Percentiles rank a stretch among this genome's conserved stretches.
phyloP scores from a whole-genome alignment of 2,113 vertebrate species.

The Tylochromis polylepis region DNA sequence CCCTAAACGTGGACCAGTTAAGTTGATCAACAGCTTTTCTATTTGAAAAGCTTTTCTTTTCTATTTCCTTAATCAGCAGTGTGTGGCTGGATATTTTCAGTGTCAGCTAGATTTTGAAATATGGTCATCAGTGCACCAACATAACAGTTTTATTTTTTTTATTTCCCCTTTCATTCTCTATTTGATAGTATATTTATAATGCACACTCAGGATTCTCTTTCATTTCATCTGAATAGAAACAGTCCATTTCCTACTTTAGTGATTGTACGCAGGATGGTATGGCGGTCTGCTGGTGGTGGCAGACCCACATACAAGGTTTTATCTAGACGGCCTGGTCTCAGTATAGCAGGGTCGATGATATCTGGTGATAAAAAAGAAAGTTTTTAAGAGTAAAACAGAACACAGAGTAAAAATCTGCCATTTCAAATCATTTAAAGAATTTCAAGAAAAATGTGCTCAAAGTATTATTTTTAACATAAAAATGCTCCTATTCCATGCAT shows the following conservation, averaged over 20 bases:
- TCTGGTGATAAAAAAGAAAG: conserved; percentile 65
- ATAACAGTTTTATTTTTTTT: rapidly evolving
- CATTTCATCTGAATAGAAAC: background rate
- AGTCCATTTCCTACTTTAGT: conserved; percentile 77
- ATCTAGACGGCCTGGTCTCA: conserved; percentile 91
- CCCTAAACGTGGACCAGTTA: conserved; percentile 58
- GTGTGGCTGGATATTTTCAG: background rate
- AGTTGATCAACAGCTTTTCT: background rate
- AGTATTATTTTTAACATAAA: background rate
- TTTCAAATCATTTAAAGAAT: background rate
- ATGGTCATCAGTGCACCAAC: background rate
- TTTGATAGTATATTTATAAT: background rate
- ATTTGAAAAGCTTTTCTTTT: too few relatives aligned
- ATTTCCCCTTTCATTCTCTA: background rate
- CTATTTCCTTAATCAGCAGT: background rate
- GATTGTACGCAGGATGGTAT: conserved; percentile 88
- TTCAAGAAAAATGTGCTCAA: background rate
- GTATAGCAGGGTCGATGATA: conserved; percentile 91
- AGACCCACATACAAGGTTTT: conserved; percentile 93
- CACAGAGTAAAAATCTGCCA: background rate
- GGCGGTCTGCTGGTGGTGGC: conserved; percentile 83
- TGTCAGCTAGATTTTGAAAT: background rate
- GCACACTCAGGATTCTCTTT: background rate
- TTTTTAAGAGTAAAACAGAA: background rate
- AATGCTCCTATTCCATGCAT: background rate